Conservation (phyloP, 2,888 invertebrate genomes). For the Spisula subtruncata region DNA sequence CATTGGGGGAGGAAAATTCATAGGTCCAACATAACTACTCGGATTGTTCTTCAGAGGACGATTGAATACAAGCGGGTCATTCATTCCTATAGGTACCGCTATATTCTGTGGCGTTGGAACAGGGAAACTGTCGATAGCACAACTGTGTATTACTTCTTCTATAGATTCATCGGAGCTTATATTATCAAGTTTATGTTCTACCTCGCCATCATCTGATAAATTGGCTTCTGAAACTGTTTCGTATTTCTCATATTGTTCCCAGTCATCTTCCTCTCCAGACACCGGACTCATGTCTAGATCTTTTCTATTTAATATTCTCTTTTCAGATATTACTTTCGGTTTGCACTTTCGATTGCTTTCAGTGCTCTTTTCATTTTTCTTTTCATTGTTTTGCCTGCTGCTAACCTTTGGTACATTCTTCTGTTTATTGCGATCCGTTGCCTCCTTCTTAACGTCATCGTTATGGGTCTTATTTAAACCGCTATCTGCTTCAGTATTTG, state of each 20-base stretch:
- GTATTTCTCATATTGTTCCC: slow-evolving; percentile 64
- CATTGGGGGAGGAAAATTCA: slow-evolving; percentile 47
- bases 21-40: slow-evolving; percentile 46
- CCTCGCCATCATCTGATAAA: slow-evolving; percentile 29
- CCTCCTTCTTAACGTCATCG: neutral
- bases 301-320: slow-evolving; percentile 12
- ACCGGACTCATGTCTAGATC: slow-evolving; percentile 50
- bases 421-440: neutral
- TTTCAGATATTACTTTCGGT: neutral
- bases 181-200: slow-evolving; percentile 58
- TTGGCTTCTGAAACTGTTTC: slow-evolving; percentile 61
- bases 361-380: slow-evolving; percentile 1
- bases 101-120: slow-evolving; percentile 52
- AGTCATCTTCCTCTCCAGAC: slow-evolving; percentile 62
- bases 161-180: slow-evolving; percentile 59
- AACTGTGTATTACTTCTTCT: slow-evolving; percentile 18
- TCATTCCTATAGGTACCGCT: slow-evolving; percentile 67
- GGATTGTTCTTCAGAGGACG: slow-evolving; percentile 46
- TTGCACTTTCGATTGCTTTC: neutral
- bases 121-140: slow-evolving; percentile 37
- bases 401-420: neutral
- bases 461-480: neutral
- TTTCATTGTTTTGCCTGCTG: neutral
- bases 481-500: neutral
- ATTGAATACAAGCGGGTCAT: slow-evolving; percentile 67